Base-by-base conservation (phyloP, 2,888 invertebrate species). In the Alcis repandata region DNA sequence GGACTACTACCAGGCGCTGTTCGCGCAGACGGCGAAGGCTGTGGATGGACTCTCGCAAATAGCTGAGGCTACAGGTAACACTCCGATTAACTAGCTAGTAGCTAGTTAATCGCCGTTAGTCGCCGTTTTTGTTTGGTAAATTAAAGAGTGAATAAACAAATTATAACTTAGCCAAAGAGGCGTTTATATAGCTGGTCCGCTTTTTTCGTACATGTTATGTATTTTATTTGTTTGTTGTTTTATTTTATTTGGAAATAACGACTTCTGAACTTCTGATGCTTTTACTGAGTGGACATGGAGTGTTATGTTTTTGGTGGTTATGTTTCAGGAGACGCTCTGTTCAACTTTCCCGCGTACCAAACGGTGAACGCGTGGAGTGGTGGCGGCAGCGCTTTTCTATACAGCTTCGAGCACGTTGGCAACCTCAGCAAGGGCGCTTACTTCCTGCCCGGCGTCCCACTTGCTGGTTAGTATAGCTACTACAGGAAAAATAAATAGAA, bases 261-360 rank as follows among this genome's bases (percentile, higher is more conserved):
- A n/a, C n/a, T n/a, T n/a, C n/a, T n/a, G n/a, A n/a, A n/a, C n/a
- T n/a, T n/a, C n/a, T n/a, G n/a, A n/a, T n/a, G n/a, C n/a, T n/a
- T n/a, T n/a, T n/a, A n/a, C n/a, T n/a, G n/a, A n/a, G 27, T 27
- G 27, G 8, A 41, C 9, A 19, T 41, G 27, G 3, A 27, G 27
- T 40, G 4, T 6, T n/a, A 13, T 22, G 32, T 13, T 15, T 0
- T 9, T 3, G 1, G 10, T 10, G 32, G 10, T 33, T 19, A 38
- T 46, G 33, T n/a, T 54, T 41, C 88, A 94, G 96, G 95, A 22
- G 97, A 97, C 80, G 96, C 96, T 0, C 82, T 97, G 17, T 97
- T 97, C 79, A 97, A 97, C 80, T 94, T 96, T 57, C 97, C 97
- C 1, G 96, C 96, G 0, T 96, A 95, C 79, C 87, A 96, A 53